phyloP scores from a whole-genome alignment of 1,140 invertebrate genomes.

The Diploscapter pachys region DNA sequence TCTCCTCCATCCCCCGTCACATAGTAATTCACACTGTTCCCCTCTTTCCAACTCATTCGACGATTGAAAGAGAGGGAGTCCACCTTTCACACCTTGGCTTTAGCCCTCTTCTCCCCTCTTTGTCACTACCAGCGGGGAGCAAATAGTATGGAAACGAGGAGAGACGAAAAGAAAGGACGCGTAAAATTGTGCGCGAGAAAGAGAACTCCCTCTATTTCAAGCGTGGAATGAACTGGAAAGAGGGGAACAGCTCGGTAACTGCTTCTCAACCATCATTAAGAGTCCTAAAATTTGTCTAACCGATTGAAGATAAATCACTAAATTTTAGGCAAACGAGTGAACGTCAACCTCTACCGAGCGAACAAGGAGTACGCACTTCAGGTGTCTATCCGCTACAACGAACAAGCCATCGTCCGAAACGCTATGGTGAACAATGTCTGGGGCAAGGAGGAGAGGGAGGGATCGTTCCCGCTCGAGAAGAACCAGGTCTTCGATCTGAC shows the following conservation, averaged over 20 bases:
- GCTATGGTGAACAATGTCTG: conserved; percentile 48
- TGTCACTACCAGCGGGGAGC: background rate
- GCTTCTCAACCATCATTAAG: too few relatives aligned
- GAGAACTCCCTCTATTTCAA: conserved; percentile 1
- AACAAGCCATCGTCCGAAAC: conserved; percentile 56
- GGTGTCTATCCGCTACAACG: conserved; percentile 56
- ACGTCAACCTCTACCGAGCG: conserved; percentile 54
- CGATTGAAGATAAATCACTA: background rate
- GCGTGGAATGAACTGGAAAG: too few relatives aligned
- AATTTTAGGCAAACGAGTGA: conserved; percentile 51
- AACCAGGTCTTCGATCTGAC: conserved; percentile 57
- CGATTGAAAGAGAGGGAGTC: too few relatives aligned
- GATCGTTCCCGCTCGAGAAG: conserved; percentile 50
- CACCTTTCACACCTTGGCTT: too few relatives aligned
- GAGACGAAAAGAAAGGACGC: background rate
- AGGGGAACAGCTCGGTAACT: background rate
- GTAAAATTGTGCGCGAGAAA: too few relatives aligned
- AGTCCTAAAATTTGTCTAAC: background rate
- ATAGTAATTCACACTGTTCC: too few relatives aligned
- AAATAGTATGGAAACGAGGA: conserved; percentile 12
- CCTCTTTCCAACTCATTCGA: too few relatives aligned
- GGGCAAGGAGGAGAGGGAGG: conserved; percentile 57
- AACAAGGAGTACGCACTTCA: conserved; percentile 55
- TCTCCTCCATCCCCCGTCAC: too few relatives aligned
- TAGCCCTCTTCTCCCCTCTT: too few relatives aligned